Conservation (phyloP, 2,113 vertebrate species). For the Glaucidium brasilianum region DNA sequence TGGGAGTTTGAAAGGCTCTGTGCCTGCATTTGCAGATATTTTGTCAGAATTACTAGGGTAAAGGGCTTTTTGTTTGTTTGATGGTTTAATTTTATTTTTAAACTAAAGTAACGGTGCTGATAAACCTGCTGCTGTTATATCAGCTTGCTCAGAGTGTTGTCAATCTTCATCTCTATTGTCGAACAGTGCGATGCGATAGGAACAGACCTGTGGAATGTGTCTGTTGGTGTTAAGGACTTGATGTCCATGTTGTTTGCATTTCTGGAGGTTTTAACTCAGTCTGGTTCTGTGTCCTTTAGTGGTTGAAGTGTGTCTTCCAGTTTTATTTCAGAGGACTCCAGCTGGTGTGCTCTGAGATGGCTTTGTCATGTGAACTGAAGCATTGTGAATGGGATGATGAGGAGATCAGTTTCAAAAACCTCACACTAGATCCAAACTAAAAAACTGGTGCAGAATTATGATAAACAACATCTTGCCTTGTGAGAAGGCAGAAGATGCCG, state of each 20-base stretch:
- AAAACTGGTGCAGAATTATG: neutral
- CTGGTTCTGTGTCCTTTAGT: rapidly evolving
- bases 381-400: too few relatives aligned
- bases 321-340: neutral
- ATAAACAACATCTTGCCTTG: neutral
- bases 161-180: neutral
- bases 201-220: neutral
- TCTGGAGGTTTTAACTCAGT: neutral
- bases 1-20: neutral
- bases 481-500: neutral
- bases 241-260: rapidly evolving
- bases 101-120: neutral
- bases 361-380: neutral
- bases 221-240: neutral
- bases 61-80: neutral
- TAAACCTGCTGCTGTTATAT: rapidly evolving
- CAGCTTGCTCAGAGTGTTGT: neutral
- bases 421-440: neutral
- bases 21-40: neutral
- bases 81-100: neutral
- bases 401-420: neutral
- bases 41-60: neutral
- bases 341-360: too few relatives aligned
- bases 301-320: neutral
- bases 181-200: neutral